Evolutionary conservation across 2,888 invertebrate species (phyloP).

Genomic region (Nemurella pictetii): DNA sequence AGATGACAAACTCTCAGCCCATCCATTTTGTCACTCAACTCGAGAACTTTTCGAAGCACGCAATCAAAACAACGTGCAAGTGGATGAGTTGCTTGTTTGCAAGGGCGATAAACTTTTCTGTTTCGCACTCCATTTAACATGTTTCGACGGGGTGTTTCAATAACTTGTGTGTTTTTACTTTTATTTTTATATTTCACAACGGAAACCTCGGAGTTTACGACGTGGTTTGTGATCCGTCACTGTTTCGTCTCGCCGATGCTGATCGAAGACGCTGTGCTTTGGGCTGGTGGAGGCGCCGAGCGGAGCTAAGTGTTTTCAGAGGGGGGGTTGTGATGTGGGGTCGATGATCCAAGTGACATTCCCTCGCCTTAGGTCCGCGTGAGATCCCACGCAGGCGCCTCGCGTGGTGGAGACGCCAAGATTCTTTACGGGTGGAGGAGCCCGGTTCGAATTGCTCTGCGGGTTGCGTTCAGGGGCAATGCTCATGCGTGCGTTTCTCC

Average conservation of each 20-base stretch:
- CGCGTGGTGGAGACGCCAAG: background rate
- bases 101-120: background rate
- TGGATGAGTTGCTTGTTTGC: background rate
- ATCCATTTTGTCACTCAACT: background rate
- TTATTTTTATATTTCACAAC: too few relatives aligned
- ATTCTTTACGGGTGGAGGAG: background rate
- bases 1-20: constrained; percentile 2
- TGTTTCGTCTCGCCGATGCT: too few relatives aligned
- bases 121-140: background rate
- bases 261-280: too few relatives aligned
- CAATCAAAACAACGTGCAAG: background rate
- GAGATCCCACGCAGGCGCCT: too few relatives aligned
- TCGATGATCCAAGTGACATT: too few relatives aligned
- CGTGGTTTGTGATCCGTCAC: background rate
- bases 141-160: background rate
- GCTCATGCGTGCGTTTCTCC: background rate
- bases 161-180: background rate
- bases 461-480: background rate
- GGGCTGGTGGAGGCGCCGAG: too few relatives aligned
- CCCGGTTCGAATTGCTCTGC: background rate
- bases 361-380: too few relatives aligned
- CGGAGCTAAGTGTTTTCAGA: too few relatives aligned
- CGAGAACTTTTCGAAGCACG: background rate
- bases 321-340: too few relatives aligned
- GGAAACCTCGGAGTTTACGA: background rate